Evolutionary conservation across 2,113 vertebrate genomes (phyloP).

Genomic region (Rhombomys opimus): DNA sequence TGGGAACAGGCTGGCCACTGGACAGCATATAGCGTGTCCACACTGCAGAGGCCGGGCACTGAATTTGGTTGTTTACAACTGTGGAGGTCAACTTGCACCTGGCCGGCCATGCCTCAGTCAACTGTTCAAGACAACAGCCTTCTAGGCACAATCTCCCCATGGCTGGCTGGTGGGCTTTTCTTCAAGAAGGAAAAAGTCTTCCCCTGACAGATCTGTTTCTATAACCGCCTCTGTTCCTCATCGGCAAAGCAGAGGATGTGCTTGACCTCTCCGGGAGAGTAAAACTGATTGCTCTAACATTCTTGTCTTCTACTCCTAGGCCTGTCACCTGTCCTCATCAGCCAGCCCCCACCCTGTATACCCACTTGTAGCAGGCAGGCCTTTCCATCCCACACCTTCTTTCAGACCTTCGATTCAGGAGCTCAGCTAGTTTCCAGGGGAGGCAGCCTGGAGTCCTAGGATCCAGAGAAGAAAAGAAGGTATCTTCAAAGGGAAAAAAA

Average conservation of each 20-base stretch:
- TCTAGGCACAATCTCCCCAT: not conserved
- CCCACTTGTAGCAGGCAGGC: not conserved
- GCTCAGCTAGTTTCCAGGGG: conserved; percentile 17
- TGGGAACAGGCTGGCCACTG: not conserved
- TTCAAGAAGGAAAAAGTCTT: not conserved
- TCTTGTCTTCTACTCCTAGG: too few species aligned
- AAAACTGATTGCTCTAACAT: not conserved
- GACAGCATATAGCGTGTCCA: not conserved
- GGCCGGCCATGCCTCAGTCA: not conserved
- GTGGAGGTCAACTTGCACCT: not conserved
- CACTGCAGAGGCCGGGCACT: not conserved
- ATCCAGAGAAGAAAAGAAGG: conserved; percentile 6
- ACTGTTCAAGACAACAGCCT: not conserved
- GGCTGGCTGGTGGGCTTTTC: not conserved
- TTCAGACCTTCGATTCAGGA: not conserved
- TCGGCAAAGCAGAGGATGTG: not conserved
- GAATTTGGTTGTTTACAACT: not conserved
- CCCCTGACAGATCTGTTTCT: not conserved
- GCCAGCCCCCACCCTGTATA: not conserved
- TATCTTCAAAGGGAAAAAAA: not conserved
- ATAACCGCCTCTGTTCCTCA: not conserved
- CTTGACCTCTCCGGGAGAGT: fast-evolving
- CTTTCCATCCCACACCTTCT: too few species aligned
- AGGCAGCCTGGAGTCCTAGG: not conserved
- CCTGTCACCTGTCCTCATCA: not conserved